phyloP scores from a whole-genome alignment of 2,888 invertebrate species.

The Amiota mariae region DNA sequence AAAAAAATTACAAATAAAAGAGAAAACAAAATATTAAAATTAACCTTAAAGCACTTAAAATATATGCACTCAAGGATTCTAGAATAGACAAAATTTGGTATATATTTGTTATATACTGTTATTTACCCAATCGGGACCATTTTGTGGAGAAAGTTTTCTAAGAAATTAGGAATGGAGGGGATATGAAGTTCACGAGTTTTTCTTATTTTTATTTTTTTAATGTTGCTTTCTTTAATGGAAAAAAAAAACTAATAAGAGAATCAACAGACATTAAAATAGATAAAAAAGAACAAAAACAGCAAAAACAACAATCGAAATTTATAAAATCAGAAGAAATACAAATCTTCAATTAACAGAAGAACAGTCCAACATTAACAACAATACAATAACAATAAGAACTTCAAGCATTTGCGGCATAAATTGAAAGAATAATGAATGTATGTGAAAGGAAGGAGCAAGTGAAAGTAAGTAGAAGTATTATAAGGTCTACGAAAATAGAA shows the following conservation, averaged over 20 bases:
- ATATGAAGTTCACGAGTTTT: not conserved
- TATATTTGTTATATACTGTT: not conserved
- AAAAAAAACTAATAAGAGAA: not conserved
- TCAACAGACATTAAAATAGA: not conserved
- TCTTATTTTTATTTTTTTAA: not conserved
- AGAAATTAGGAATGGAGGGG: not conserved
- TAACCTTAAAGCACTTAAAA: constrained; percentile 13
- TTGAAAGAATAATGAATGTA: not conserved
- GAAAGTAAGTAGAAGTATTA: no score
- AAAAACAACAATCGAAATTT: constrained; percentile 29
- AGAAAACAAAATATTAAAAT: constrained; percentile 3
- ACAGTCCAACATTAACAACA: constrained; percentile 15
- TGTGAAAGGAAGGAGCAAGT: not conserved
- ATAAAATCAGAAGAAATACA: constrained; percentile 59
- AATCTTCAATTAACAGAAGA: constrained; percentile 62
- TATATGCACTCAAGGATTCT: not conserved
- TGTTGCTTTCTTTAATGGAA: constrained; percentile 4
- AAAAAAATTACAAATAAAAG: constrained; percentile 41
- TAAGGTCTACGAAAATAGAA: not conserved
- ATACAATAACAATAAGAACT: constrained; percentile 16
- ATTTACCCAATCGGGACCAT: not conserved
- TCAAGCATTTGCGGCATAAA: not conserved
- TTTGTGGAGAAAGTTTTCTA: constrained; percentile 21
- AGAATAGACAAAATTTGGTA: not conserved
- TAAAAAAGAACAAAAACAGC: not conserved